These are phyloP conservation scores for Pomacea canaliculata DNA, from an alignment of 2,888 invertebrate species.

Conservation along the genomic window DNA sequence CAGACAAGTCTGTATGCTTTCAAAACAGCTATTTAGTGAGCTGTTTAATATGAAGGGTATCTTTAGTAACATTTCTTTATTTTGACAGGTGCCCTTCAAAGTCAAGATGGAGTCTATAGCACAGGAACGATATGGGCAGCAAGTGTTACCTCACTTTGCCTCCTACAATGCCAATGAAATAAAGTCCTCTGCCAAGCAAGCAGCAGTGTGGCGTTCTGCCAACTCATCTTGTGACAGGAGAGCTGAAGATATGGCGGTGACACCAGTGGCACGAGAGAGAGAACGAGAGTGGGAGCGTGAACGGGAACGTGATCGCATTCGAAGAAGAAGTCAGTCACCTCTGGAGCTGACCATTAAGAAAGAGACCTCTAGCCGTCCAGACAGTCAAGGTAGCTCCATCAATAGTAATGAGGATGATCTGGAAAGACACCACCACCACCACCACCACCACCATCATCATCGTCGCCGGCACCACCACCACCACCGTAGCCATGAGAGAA, in stretches of 20 bases:
- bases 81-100: slow-evolving; percentile 68
- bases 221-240: slow-evolving; percentile 28
- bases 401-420: slow-evolving; percentile 2
- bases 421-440: neutral
- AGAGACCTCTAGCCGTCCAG: slow-evolving; percentile 15
- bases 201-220: slow-evolving; percentile 33
- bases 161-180: slow-evolving; percentile 52
- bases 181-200: slow-evolving; percentile 50
- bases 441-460: neutral
- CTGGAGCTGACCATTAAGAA: slow-evolving; percentile 25
- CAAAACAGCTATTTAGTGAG: too few relatives aligned
- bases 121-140: slow-evolving; percentile 53
- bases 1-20: too few relatives aligned
- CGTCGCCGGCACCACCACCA: slow-evolving; percentile 4
- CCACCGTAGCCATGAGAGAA: slow-evolving; percentile 2
- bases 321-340: slow-evolving; percentile 16
- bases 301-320: slow-evolving; percentile 1
- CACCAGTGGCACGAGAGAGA: neutral
- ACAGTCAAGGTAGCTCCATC: neutral
- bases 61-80: too few relatives aligned
- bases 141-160: slow-evolving; percentile 57
- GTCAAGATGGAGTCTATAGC: slow-evolving; percentile 72
- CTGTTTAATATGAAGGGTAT: too few relatives aligned
- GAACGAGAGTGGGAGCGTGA: neutral
- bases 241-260: slow-evolving; percentile 44